Evolutionary conservation across 53 echinoderm and acorn worm genomes (phyloP), one percentile per base, ranked within the genome.

Genomic region (Hippasteria phrygiana): DNA sequence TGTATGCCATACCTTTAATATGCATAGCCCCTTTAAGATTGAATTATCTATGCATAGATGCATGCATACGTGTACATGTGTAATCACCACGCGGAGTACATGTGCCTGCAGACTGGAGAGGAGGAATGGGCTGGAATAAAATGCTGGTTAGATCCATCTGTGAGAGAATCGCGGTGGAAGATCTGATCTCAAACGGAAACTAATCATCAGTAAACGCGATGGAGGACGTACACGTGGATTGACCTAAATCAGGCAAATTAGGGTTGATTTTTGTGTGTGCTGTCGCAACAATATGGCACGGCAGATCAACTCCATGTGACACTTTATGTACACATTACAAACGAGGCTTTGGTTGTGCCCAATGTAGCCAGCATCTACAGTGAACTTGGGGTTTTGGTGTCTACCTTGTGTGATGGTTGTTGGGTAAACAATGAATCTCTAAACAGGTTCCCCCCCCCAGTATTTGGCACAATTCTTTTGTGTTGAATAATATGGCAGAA

Each of bases 21-120:
- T 51, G 76, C 59, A 79, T 2, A 29, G 79, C 8, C 79, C 79
- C 79, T 79, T 79, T 79, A 79, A 62, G 17, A 38, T 62, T 40
- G 27, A 79, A 28, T 79, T 42, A 79, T 9, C 14, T 62, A 56
- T 62, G 79, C 62, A 79, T 36, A 11, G 36, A 35, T 73, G 28
- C n/a, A 71, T 79, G 39, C 26, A 24, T 20, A 5, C 62, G 6
- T 27, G 76, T 76, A 55, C 79, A 79, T 62, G 62, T 79, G 83
- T 65, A 31, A 29, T 33, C 36, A 14, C 42, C 43, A 32, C 22
- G 29, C 64, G 17, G 69, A 22, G 79, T 79, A 79, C 79, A 79
- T 22, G 79, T 79, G 38, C 35, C 46, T 59, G 67, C 37, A 67
- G 37, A 67, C 37, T 33, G 34, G 14, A 18, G 7, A 11, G 34